phyloP scores from a whole-genome alignment of 2,797 vertebrate species.

The Spatula clypeata region DNA sequence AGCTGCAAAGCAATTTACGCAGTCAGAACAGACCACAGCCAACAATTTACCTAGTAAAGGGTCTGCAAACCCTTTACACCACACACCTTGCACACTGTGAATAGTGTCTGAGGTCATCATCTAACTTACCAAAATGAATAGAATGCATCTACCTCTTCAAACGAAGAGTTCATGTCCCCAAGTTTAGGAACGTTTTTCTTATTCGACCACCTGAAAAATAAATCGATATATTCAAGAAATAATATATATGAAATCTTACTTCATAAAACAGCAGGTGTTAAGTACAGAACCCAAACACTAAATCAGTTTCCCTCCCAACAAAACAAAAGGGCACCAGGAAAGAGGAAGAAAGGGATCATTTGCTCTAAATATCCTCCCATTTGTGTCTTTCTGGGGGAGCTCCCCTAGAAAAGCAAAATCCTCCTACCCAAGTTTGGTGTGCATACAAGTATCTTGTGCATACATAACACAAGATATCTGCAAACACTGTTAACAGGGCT shows the following conservation, averaged over 20 bases:
- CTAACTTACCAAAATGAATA: conserved; percentile 97
- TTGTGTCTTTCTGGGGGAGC: not conserved
- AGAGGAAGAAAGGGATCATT: not conserved
- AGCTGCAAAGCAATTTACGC: not conserved
- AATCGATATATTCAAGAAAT: not conserved
- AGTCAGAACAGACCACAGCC: not conserved
- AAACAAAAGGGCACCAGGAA: not conserved
- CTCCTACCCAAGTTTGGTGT: not conserved
- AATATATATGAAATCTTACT: not conserved
- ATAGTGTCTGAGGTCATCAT: not conserved
- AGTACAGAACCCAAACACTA: not conserved
- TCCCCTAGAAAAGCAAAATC: not conserved
- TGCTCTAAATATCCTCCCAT: not conserved
- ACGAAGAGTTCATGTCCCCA: conserved; percentile 90
- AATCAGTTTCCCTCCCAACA: not conserved
- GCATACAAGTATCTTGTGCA: not conserved
- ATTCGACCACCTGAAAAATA: conserved; percentile 91
- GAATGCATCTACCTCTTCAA: conserved; percentile 97
- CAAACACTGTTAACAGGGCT: not conserved
- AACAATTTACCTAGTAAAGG: not conserved
- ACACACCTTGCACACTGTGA: not conserved
- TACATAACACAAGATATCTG: not conserved
- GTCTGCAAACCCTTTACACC: not conserved
- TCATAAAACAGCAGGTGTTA: not conserved
- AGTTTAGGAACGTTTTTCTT: conserved; percentile 93